Evolutionary conservation across 37 sponge, comb jelly and placozoan genomes (phyloP).

Genomic region (Crambe crambe): DNA sequence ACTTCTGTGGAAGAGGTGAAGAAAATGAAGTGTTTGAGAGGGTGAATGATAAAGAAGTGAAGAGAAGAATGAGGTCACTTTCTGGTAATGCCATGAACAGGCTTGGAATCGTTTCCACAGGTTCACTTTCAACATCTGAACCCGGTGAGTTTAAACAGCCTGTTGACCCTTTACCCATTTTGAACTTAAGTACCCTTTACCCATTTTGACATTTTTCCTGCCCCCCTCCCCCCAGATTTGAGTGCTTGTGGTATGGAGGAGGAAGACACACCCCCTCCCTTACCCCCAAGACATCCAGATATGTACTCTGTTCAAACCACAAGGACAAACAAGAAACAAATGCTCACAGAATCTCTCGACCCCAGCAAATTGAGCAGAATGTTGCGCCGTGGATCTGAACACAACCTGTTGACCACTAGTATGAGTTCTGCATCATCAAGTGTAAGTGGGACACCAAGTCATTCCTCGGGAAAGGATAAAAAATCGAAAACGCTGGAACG

Average conservation of each 20-base stretch:
- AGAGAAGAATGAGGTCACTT: not conserved
- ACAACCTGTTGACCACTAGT: conserved; percentile 5
- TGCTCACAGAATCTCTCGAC: not conserved
- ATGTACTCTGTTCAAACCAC: too few species aligned
- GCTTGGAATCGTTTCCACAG: not conserved
- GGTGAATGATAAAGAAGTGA: not conserved
- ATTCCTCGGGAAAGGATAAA: not conserved
- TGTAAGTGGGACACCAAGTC: not conserved
- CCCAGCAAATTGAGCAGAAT: not conserved
- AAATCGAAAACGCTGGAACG: not conserved
- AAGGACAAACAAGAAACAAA: not conserved
- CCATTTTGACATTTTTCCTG: not conserved
- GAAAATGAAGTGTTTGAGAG: not conserved
- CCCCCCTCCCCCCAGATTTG: not conserved
- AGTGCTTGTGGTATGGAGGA: not conserved
- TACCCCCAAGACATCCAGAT: conserved; percentile 7
- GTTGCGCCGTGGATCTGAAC: conserved; percentile 5
- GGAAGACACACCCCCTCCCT: conserved; percentile 8
- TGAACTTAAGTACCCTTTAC: not conserved
- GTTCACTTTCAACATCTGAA: conserved; percentile 17
- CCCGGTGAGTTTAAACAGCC: conserved; percentile 6
- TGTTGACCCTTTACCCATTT: not conserved
- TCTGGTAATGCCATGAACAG: not conserved
- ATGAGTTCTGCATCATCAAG: not conserved
- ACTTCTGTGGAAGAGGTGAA: not conserved